phyloP scores from a whole-genome alignment of 2,113 vertebrate species.

The Leucopsar rothschildi region DNA sequence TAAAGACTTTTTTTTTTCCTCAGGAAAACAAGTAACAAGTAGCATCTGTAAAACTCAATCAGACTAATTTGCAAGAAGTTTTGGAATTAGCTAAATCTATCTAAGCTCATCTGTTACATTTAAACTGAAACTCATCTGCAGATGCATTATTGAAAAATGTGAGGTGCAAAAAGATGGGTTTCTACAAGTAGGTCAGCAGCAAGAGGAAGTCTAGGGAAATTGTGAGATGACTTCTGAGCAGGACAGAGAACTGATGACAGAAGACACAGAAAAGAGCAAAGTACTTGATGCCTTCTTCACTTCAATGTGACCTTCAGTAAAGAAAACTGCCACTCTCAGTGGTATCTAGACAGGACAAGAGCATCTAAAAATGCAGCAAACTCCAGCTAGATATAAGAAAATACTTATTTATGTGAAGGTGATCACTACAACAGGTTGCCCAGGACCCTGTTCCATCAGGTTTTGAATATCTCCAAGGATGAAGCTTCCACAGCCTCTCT shows the following conservation, averaged over 20 bases:
- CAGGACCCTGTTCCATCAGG: background rate
- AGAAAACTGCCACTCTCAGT: background rate
- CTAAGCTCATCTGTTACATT: background rate
- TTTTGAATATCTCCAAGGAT: background rate
- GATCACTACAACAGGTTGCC: background rate
- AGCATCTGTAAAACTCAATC: background rate
- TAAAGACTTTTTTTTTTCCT: background rate
- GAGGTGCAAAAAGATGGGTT: background rate
- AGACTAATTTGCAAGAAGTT: background rate
- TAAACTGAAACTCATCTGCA: background rate
- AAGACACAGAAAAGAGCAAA: background rate
- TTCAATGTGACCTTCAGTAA: background rate
- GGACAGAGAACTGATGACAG: background rate
- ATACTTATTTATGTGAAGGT: background rate
- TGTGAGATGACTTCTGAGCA: background rate
- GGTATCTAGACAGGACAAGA: background rate
- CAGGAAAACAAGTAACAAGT: background rate
- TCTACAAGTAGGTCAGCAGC: background rate
- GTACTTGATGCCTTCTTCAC: background rate
- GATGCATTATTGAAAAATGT: background rate
- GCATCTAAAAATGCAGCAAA: background rate
- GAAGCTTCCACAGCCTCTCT: background rate
- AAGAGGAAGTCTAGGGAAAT: background rate
- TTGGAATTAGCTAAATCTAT: background rate
- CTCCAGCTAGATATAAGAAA: background rate